These are phyloP conservation scores for Byasa hedistus DNA, from an alignment of 2,888 invertebrate genomes.

Conservation along the genomic window DNA sequence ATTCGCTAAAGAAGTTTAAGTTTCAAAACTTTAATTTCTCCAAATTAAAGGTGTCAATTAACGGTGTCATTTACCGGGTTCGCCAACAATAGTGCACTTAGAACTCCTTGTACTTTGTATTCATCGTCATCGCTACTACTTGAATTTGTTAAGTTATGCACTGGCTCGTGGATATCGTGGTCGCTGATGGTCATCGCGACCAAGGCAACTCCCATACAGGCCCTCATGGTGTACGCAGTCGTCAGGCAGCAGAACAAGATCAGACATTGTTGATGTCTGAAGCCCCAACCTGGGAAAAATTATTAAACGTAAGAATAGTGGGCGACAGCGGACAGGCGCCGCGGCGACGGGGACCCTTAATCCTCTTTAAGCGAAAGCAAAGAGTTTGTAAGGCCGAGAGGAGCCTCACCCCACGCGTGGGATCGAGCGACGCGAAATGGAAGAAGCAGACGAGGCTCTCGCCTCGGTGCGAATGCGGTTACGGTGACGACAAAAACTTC, in stretches of 20 bases:
- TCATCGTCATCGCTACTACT: slow-evolving; percentile 18
- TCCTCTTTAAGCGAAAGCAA: too few species aligned
- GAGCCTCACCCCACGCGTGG: too few species aligned
- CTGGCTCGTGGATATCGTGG: not conserved
- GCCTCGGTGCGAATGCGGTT: too few species aligned
- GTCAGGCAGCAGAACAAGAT: slow-evolving; percentile 79
- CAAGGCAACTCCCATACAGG: slow-evolving; percentile 83
- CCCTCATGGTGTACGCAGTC: slow-evolving; percentile 81
- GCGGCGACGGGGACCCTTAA: too few species aligned
- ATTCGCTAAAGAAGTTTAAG: too few species aligned
- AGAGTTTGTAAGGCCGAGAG: too few species aligned
- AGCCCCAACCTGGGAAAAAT: slow-evolving; percentile 49
- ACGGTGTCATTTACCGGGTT: slow-evolving; percentile 40
- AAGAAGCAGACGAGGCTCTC: too few species aligned
- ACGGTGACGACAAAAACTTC: too few species aligned
- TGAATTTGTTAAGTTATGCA: slow-evolving; percentile 4
- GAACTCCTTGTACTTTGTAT: slow-evolving; percentile 40
- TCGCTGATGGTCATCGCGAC: slow-evolving; percentile 79
- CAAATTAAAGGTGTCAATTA: too few species aligned
- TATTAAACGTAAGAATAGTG: not conserved
- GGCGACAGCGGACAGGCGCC: too few species aligned
- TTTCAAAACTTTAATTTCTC: too few species aligned
- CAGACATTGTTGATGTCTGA: slow-evolving; percentile 80
- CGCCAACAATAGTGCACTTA: slow-evolving; percentile 43
- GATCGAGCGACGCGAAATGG: too few species aligned